phyloP scores from a whole-genome alignment of 2,888 invertebrate genomes.

The Machimus rusticus region DNA sequence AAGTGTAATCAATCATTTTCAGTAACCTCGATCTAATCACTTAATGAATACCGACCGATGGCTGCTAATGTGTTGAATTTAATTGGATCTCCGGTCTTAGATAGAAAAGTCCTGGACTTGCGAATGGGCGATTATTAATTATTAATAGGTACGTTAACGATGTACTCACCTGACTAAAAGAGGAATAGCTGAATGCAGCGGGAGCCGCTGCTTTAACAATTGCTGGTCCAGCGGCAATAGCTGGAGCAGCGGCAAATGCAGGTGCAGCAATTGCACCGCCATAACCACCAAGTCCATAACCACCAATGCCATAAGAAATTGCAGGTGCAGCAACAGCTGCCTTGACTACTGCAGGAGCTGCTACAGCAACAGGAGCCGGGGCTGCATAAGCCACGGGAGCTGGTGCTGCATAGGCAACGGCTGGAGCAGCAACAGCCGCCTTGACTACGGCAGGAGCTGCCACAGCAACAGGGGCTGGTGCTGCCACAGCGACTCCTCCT shows the following conservation, averaged over 20 bases:
- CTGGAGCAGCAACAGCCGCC: neutral
- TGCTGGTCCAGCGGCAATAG: constrained; percentile 50
- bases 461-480: constrained; percentile 12
- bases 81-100: neutral
- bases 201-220: constrained; percentile 46
- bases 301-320: neutral
- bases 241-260: constrained; percentile 48
- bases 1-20: neutral
- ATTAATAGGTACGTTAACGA: neutral
- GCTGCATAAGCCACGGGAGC: neutral
- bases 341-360: neutral
- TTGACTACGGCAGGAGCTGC: constrained; percentile 42
- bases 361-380: neutral
- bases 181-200: constrained; percentile 52
- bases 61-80: neutral
- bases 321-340: neutral
- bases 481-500: neutral
- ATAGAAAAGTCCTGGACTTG: neutral
- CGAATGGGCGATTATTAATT: neutral
- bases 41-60: neutral
- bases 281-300: neutral
- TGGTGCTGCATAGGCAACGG: neutral
- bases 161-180: constrained; percentile 58
- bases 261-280: constrained; percentile 26
- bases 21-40: neutral